These are phyloP conservation scores for Piscicola geometra DNA, from an alignment of 2,888 invertebrate species.

Conservation along the genomic window DNA sequence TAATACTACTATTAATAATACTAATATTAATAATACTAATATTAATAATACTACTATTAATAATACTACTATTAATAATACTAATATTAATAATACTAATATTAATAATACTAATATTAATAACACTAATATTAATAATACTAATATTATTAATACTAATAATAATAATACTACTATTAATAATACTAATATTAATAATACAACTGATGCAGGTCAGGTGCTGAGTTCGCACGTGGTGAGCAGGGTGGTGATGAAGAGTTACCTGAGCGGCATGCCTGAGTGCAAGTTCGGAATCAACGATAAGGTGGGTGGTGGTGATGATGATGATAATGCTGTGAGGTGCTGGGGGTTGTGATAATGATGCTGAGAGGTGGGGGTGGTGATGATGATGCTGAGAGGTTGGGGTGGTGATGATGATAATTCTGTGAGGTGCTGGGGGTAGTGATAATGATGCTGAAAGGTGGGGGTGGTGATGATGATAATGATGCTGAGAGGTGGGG, in stretches of 20 bases:
- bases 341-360: slow-evolving; percentile 63
- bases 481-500: slow-evolving; percentile 98
- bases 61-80: no score
- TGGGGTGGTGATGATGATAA: slow-evolving; percentile 30
- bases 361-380: slow-evolving; percentile 64
- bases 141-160: no score
- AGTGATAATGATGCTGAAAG: neutral
- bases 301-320: slow-evolving; percentile 64
- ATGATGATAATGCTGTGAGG: neutral
- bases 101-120: no score
- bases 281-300: slow-evolving; percentile 99
- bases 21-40: no score
- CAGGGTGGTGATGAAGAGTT: slow-evolving; percentile 99
- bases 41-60: no score
- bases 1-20: no score
- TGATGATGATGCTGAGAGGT: slow-evolving; percentile 49
- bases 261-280: slow-evolving; percentile 98
- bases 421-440: no score
- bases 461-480: slow-evolving; percentile 99
- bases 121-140: no score
- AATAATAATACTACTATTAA: no score
- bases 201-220: slow-evolving; percentile 93
- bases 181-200: no score
- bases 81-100: no score
- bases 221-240: slow-evolving; percentile 98